Evolutionary conservation across 2,888 invertebrate species (phyloP).

Genomic region (Diaprepes abbreviatus): DNA sequence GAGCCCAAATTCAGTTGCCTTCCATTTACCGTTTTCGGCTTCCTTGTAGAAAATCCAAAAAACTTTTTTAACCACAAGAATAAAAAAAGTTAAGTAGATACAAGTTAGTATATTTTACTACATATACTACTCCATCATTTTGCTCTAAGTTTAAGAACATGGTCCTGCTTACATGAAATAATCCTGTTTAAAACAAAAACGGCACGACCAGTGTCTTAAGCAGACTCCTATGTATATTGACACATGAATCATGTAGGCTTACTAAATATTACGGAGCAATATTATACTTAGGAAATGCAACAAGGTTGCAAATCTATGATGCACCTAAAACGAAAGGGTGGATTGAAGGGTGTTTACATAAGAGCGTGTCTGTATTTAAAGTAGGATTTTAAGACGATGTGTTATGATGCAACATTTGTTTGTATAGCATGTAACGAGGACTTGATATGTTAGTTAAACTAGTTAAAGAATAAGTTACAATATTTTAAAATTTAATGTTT

Average conservation of each 20-base stretch:
- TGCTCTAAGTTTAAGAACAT: not conserved
- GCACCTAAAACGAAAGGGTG: constrained; percentile 1
- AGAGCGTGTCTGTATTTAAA: not conserved
- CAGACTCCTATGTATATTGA: constrained; percentile 29
- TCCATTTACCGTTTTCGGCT: too few species aligned
- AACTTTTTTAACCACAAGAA: too few species aligned
- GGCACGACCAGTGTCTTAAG: constrained; percentile 26
- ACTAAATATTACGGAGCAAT: constrained; percentile 3
- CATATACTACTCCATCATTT: not conserved
- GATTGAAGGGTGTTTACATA: not conserved
- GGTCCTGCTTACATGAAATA: constrained; percentile 8
- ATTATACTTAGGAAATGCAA: not conserved
- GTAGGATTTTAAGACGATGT: not conserved
- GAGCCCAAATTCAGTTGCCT: too few species aligned
- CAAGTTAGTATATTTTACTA: too few species aligned
- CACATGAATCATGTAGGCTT: constrained; percentile 15
- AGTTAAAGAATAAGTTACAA: too few species aligned
- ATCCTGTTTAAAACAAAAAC: constrained; percentile 24
- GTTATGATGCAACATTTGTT: too few species aligned
- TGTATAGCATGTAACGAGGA: too few species aligned
- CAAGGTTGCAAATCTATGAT: constrained; percentile 12
- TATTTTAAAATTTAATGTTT: too few species aligned
- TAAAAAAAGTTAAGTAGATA: too few species aligned
- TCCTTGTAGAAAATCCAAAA: too few species aligned
- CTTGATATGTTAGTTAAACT: too few species aligned